phyloP scores from a whole-genome alignment of 2,888 invertebrate species.

The Sinelater perroti region DNA sequence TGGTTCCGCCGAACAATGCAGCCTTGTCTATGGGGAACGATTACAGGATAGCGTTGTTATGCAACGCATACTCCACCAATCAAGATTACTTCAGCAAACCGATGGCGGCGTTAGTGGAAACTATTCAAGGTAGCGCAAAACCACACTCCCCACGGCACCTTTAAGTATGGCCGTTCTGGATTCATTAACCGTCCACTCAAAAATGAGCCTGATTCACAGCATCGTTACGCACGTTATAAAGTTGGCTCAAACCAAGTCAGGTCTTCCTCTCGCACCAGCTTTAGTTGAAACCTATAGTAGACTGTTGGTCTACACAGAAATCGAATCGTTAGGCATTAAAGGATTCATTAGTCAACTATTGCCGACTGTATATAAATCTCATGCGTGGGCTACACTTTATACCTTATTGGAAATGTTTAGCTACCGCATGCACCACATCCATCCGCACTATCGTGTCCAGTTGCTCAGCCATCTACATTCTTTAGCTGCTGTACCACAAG shows the following conservation, averaged over 20 bases:
- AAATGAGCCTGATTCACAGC: slow-evolving; percentile 80
- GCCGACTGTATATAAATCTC: slow-evolving; percentile 90
- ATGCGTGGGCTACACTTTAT: slow-evolving; percentile 96
- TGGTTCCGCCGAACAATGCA: slow-evolving; percentile 73
- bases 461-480: slow-evolving; percentile 91
- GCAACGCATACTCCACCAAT: slow-evolving; percentile 95
- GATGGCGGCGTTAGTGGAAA: slow-evolving; percentile 91
- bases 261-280: slow-evolving; percentile 87
- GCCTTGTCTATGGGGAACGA: slow-evolving; percentile 83
- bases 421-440: slow-evolving; percentile 94
- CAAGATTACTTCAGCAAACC: slow-evolving; percentile 90
- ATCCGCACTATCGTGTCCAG: slow-evolving; percentile 94
- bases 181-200: slow-evolving; percentile 93
- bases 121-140: slow-evolving; percentile 67
- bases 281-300: slow-evolving; percentile 95
- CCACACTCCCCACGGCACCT: slow-evolving; percentile 76
- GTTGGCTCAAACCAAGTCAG: slow-evolving; percentile 85
- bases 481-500: slow-evolving; percentile 89
- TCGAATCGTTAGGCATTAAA: slow-evolving; percentile 95
- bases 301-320: slow-evolving; percentile 93
- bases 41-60: slow-evolving; percentile 89
- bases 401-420: slow-evolving; percentile 96
- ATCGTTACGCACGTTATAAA: slow-evolving; percentile 92
- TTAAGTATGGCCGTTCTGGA: slow-evolving; percentile 92
- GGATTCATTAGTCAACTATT: slow-evolving; percentile 94